A percentile compares a stretch with the other conserved stretches of the same genome.
phyloP scores from a whole-genome alignment of 2,888 invertebrate genomes.

The Dicranocentrus wangi region DNA sequence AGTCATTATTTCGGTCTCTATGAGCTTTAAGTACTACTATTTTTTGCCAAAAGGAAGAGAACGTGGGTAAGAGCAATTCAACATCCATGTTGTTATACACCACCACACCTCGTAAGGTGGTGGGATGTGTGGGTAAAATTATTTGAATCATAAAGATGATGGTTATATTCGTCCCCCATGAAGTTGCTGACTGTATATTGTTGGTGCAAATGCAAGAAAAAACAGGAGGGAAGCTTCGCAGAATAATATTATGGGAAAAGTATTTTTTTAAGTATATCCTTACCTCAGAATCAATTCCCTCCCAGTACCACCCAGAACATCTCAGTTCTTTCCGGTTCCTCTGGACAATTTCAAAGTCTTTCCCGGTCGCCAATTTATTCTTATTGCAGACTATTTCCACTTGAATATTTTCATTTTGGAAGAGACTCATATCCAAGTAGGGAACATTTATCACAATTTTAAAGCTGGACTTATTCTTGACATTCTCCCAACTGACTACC shows the following conservation, averaged over 20 bases:
- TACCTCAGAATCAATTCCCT: slow-evolving; percentile 61
- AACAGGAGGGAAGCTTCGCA: too few relatives aligned
- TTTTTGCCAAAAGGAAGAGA: slow-evolving; percentile 7
- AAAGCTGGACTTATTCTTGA: slow-evolving; percentile 50
- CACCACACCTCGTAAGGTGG: too few relatives aligned
- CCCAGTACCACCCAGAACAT: slow-evolving; percentile 59
- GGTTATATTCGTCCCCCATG: too few relatives aligned
- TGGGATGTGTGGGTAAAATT: too few relatives aligned
- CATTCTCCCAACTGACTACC: slow-evolving; percentile 53
- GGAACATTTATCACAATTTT: slow-evolving; percentile 66
- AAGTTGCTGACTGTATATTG: too few relatives aligned
- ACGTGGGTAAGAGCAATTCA: background rate
- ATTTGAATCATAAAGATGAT: too few relatives aligned
- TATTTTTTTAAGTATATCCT: slow-evolving; percentile 4
- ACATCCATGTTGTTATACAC: too few relatives aligned
- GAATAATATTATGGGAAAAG: too few relatives aligned
- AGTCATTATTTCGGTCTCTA: slow-evolving; percentile 32
- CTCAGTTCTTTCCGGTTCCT: slow-evolving; percentile 36
- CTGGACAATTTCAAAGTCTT: slow-evolving; percentile 45
- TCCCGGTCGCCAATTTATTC: slow-evolving; percentile 28
- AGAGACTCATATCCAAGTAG: slow-evolving; percentile 40
- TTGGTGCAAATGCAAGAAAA: too few relatives aligned
- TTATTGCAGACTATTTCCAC: slow-evolving; percentile 60
- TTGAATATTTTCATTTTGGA: slow-evolving; percentile 54
- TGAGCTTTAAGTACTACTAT: slow-evolving; percentile 17